Evolutionary conservation across 2,888 invertebrate genomes (phyloP).

Genomic region (Agonopterix heracliana): DNA sequence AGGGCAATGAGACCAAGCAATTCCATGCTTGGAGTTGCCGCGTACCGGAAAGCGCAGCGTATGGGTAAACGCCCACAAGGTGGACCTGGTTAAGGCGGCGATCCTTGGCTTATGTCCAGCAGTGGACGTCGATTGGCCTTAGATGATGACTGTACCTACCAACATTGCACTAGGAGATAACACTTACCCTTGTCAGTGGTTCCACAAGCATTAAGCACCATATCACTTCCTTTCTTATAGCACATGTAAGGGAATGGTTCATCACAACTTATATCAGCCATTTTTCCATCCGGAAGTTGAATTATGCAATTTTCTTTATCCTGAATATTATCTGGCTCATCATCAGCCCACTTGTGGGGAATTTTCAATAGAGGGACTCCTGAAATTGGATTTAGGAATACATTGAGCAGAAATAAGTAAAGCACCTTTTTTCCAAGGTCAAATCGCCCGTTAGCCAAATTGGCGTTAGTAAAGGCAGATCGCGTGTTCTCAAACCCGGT

Average conservation of each 20-base stretch:
- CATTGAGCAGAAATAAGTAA: background rate
- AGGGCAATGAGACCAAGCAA: no score
- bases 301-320: slow-evolving; percentile 23
- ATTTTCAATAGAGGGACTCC: slow-evolving; percentile 24
- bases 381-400: slow-evolving; percentile 4
- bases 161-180: background rate
- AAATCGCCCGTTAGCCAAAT: no score
- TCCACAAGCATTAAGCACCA: background rate
- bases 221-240: background rate
- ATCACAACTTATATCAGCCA: background rate
- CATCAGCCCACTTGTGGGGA: slow-evolving; percentile 22
- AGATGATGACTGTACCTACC: no score
- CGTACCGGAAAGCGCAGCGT: no score
- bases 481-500: no score
- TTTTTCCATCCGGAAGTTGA: slow-evolving; percentile 13
- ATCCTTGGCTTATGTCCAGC: no score
- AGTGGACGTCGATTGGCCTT: no score
- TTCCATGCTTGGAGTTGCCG: no score
- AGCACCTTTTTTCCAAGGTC: background rate
- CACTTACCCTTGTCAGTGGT: background rate
- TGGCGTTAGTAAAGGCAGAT: no score
- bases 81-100: no score
- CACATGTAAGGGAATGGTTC: background rate
- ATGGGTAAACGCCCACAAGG: no score
- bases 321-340: slow-evolving; percentile 27